Base-by-base conservation (phyloP, 2,113 vertebrate genomes). In the Xenotilapia flavipinnis region DNA sequence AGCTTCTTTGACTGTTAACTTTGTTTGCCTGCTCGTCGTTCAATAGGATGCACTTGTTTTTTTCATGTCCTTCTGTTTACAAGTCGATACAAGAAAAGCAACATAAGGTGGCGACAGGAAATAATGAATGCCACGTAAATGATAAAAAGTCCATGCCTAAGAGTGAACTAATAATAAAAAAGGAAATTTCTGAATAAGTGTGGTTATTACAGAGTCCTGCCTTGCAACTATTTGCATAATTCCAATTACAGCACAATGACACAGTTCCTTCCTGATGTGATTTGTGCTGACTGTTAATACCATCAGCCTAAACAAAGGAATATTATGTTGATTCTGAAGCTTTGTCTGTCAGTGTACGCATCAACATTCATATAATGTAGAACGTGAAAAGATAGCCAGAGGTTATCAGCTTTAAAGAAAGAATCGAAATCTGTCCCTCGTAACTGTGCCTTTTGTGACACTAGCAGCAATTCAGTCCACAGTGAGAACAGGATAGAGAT, bases 281-380 rank as follows among this genome's bases (percentile, higher is more conserved):
- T 96, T 95, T 95, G 88, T 94, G 94, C 93, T 95, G 94, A 95
- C 93, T 94, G 91, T 84, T 95, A 94, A 94, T 94, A 92, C 93
- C 94, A 94, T 94, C 92, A 94, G 94, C 94, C 92, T 89, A 95
- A 95, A 95, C 93, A 95, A 92, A 92, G 65, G 83, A 90, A 87
- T 90, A 87, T 94, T 79, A 79, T 80, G 54, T 68, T 79, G 90
- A 93, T 89, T 86, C 84, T 82, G 53, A 12, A 73, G 86, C 87
- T 42, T 55, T 88, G 84, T 84, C 89, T 89, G 80, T 92, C 87
- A 89, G 62, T 77, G 82, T 86, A 55, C 77, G 75, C 91, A 81
- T 92, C 84, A 68, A 80, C 82, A 88, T 80, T 51, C 31, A 83
- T 73, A 68, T 80, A 81, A 88, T 21, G 10, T 13, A 40, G 21